A percentile compares a stretch with the other conserved stretches of the same genome.
phyloP scores from a whole-genome alignment of 2,113 vertebrate genomes.

The Salvator merianae region DNA sequence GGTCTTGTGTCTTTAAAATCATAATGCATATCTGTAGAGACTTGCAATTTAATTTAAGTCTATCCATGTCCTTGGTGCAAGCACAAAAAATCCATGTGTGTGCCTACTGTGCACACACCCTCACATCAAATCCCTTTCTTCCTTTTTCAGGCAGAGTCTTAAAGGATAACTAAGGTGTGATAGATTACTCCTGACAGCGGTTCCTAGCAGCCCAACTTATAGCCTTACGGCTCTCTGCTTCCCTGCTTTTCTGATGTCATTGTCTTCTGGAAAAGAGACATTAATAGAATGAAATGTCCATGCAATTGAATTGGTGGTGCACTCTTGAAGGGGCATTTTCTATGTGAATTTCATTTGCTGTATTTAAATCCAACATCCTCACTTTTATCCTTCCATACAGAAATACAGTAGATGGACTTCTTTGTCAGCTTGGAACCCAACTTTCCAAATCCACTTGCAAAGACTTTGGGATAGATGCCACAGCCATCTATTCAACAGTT shows the following conservation, averaged over 20 bases:
- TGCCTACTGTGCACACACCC: too few relatives aligned
- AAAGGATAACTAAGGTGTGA: conserved; percentile 33
- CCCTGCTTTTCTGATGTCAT: conserved; percentile 22
- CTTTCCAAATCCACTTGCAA: conserved; percentile 46
- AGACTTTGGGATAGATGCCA: conserved; percentile 37
- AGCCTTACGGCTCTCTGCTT: conserved; percentile 6
- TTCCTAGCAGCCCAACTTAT: conserved; percentile 7
- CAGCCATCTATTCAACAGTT: conserved; percentile 47
- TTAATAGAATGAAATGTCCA: conserved; percentile 35
- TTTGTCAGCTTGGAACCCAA: conserved; percentile 49
- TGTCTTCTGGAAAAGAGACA: conserved; percentile 17
- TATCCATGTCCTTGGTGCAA: conserved; percentile 9
- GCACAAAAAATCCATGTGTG: neutral
- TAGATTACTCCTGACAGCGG: conserved; percentile 8
- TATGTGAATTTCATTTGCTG: neutral
- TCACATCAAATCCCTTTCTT: neutral
- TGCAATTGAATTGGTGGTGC: neutral
- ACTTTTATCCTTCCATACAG: neutral
- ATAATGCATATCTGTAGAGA: neutral
- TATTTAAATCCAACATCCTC: conserved; percentile 7
- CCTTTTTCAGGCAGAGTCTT: conserved; percentile 7
- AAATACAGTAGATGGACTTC: neutral
- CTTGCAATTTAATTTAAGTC: neutral
- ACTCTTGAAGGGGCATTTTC: neutral
- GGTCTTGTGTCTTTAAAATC: neutral